Conservation (phyloP, 1,140 invertebrate genomes). For the Caenorhabditis elegans region WBcel235 BX284605.5:853501-854000, state of each 20-base stretch:
- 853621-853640: too few relatives aligned
- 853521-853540: neutral
- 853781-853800: conserved; percentile 1
- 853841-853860: conserved; percentile 3
- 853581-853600: neutral
- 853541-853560: neutral
- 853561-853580: neutral
- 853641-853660: conserved; percentile 1
- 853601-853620: too few relatives aligned
- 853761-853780: neutral
- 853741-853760: neutral
- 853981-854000: too few relatives aligned
- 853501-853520: neutral
- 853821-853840: neutral
- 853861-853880: neutral
- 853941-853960: too few relatives aligned
- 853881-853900: too few relatives aligned
- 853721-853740: neutral
- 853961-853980: too few relatives aligned
- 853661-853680: conserved; percentile 4
- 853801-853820: neutral
- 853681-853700: neutral
- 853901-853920: too few relatives aligned
- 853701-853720: neutral
- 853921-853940: too few relatives aligned